phyloP scores from a whole-genome alignment of 2,797 vertebrate genomes.

The Gambusia yucatana region DNA sequence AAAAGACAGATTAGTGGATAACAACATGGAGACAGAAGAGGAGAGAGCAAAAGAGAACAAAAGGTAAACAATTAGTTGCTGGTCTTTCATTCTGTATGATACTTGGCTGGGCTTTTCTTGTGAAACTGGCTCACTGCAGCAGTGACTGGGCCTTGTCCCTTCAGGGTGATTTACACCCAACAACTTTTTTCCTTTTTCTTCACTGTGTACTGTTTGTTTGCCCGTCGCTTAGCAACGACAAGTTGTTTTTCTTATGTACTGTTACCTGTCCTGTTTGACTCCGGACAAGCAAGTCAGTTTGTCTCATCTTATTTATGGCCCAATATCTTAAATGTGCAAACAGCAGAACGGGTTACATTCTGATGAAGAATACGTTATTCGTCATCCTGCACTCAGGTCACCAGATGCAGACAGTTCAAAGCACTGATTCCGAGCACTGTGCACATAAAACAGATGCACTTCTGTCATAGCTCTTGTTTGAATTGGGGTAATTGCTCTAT shows the following conservation, averaged over 20 bases:
- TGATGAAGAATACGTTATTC: slow-evolving; percentile 42
- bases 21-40: slow-evolving; percentile 10
- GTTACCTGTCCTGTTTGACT: slow-evolving; percentile 78
- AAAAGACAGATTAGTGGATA: slow-evolving; percentile 33
- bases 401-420: slow-evolving; percentile 23
- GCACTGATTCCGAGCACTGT: slow-evolving; percentile 6
- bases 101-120: slow-evolving; percentile 78
- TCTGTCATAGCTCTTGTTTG: slow-evolving; percentile 20
- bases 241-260: slow-evolving; percentile 73
- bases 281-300: slow-evolving; percentile 63
- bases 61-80: slow-evolving; percentile 79
- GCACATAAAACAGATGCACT: slow-evolving; percentile 27
- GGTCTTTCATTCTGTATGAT: slow-evolving; percentile 79
- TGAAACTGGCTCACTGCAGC: slow-evolving; percentile 79
- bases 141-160: slow-evolving; percentile 79
- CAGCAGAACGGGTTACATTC: slow-evolving; percentile 38
- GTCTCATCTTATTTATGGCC: slow-evolving; percentile 66
- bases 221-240: slow-evolving; percentile 73
- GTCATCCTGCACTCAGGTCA: slow-evolving; percentile 35
- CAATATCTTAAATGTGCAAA: slow-evolving; percentile 44
- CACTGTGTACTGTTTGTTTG: slow-evolving; percentile 78
- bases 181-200: slow-evolving; percentile 46
- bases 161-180: slow-evolving; percentile 81
- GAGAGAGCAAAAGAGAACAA: slow-evolving; percentile 26
- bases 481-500: slow-evolving; percentile 48